Evolutionary conservation across 2,888 invertebrate genomes (phyloP).

Genomic region (Rhopalosiphum nymphaeae): DNA sequence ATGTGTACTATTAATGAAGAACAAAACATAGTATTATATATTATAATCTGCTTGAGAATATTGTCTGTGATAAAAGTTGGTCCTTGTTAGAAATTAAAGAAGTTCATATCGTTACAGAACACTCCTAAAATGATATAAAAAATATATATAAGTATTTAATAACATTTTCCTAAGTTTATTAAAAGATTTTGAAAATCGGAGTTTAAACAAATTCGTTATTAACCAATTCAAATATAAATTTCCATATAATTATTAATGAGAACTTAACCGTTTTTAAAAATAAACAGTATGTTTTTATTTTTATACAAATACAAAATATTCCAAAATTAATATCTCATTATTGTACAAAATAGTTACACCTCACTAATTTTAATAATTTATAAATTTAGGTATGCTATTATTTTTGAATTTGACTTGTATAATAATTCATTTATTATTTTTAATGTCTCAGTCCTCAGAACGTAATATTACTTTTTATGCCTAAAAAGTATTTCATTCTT

Average conservation of each 20-base stretch:
- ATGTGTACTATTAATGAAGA: not conserved
- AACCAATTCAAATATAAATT: not conserved
- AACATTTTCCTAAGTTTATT: not conserved
- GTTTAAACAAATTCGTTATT: not conserved
- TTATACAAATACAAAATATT: not conserved
- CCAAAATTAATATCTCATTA: not conserved
- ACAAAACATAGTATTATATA: not conserved
- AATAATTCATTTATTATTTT: not conserved
- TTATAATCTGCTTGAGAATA: not conserved
- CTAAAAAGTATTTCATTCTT: not conserved
- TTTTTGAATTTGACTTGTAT: not conserved
- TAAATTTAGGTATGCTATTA: not conserved
- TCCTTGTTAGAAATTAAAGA: not conserved
- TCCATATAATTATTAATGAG: not conserved
- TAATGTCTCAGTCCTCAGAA: not conserved
- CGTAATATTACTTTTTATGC: not conserved
- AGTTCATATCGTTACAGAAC: not conserved
- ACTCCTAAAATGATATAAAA: not conserved
- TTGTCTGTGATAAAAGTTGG: not conserved
- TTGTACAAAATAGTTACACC: not conserved
- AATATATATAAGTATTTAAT: not conserved
- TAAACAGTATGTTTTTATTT: not conserved
- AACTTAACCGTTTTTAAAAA: not conserved
- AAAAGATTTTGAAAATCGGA: not conserved
- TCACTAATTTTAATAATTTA: not conserved